Base-by-base conservation (phyloP, 2,888 invertebrate species). In the Incurvaria masculella region DNA sequence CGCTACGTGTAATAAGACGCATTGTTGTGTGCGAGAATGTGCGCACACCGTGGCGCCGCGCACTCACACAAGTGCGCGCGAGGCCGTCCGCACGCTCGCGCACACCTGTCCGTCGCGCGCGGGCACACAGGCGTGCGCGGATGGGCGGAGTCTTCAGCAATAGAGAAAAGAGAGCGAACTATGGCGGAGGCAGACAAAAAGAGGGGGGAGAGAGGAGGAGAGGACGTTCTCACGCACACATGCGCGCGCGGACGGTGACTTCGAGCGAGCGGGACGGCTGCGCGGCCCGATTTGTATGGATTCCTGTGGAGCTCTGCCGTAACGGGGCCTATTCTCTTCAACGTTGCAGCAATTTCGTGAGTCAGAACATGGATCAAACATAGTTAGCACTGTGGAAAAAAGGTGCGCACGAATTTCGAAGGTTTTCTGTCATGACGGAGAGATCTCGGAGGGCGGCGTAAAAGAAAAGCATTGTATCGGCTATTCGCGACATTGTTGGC, bases 101-200 rank as follows among this genome's bases (percentile, higher is more conserved):
- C 20, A 45, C 38, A 45, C 39, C 41, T 18, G 19, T 19, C 41
- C 41, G 20, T 18, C 10, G 3, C 20, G 41, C 18, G 41, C 16
- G 20, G 17, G 10, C 41, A 33, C 33, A 33, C 33, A 6, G 33
- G 18, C 18, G 10, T 41, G 65, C 55, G 60, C 64, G 65, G 57
- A 64, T 66, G 75, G 78, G 78, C 78, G 78, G 75, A 62, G 76
- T 69, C 63, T 70, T 68, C 75, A 74, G 68, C 55, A 74, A 65
- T 75, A 76, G 33, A 33, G 33, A 33, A 33, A 33, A 33, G 33
- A 33, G 33, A 33, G 33, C 33, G 33, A 33, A 33, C 33, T 33
- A 33, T 33, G 33, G 33, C 14, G 33, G 33, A 33, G 33, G 14
- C 33, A 33, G 33, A 33, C 33, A 33, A 33, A 33, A 33, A 33